Conservation (phyloP, 2,797 vertebrate genomes). For the Garrulus glandarius region DNA sequence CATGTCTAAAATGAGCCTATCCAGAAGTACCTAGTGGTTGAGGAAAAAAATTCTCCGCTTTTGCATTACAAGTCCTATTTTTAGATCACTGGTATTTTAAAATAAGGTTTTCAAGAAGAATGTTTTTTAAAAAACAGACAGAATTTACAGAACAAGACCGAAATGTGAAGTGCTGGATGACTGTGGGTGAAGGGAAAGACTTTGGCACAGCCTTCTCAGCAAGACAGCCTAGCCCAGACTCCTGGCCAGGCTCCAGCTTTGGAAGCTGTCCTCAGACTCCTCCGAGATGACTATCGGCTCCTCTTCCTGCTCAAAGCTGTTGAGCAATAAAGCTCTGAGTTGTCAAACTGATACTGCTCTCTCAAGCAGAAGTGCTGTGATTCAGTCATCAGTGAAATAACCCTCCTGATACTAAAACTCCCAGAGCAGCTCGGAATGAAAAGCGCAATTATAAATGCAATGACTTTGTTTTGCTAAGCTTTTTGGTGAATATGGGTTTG, state of each 20-base stretch:
- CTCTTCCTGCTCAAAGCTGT: slow-evolving; percentile 27
- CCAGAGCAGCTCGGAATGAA: not conserved
- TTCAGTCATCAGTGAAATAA: slow-evolving; percentile 12
- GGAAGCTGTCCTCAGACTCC: slow-evolving; percentile 24
- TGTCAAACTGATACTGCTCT: slow-evolving; percentile 40
- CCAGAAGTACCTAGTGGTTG: not conserved
- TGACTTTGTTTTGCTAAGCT: not conserved
- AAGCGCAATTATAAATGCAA: not conserved
- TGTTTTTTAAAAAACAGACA: not conserved
- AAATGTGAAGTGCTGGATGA: not conserved
- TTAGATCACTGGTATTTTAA: not conserved
- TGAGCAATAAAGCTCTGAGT: slow-evolving; percentile 38
- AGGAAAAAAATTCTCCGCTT: not conserved
- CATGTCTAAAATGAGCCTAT: not conserved
- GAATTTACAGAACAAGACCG: not conserved
- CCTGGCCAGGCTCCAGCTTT: slow-evolving; percentile 32
- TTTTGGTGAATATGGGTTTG: not conserved
- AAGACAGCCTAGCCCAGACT: not conserved
- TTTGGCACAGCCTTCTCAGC: not conserved
- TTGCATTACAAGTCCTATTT: not conserved
- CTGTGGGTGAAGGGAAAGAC: not conserved
- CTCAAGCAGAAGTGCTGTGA: slow-evolving; percentile 29
- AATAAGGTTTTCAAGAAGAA: not conserved
- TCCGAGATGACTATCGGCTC: not conserved
- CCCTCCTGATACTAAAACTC: not conserved